Evolutionary conservation across 2,797 vertebrate genomes (phyloP).

Genomic region (Rhynchonycteris naso): DNA sequence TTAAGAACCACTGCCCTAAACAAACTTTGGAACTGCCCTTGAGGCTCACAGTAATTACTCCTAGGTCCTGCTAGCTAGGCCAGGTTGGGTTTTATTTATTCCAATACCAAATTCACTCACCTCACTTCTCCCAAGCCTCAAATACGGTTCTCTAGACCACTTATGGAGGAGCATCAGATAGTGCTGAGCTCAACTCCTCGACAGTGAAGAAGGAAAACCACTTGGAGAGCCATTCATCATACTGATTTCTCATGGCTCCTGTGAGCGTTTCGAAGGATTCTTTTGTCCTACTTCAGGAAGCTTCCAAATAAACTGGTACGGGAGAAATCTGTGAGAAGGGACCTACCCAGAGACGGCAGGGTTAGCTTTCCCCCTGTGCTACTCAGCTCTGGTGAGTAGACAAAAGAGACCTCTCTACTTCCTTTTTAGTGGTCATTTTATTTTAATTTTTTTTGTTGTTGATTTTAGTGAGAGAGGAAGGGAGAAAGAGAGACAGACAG

Average conservation of each 20-base stretch:
- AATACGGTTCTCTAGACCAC: neutral
- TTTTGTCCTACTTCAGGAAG: neutral
- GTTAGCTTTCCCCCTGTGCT: neutral
- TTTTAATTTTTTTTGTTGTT: too few relatives aligned
- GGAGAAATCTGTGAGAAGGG: neutral
- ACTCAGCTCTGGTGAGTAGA: neutral
- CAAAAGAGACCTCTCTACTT: neutral
- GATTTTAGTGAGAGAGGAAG: too few relatives aligned
- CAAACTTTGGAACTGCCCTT: neutral
- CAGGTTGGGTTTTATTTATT: constrained; percentile 17
- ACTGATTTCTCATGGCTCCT: neutral
- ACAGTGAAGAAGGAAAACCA: neutral
- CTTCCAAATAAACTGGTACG: neutral
- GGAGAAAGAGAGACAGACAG: too few relatives aligned
- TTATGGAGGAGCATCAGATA: neutral
- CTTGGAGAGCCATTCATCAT: neutral
- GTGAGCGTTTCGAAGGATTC: neutral
- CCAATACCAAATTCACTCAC: neutral
- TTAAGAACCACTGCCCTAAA: too few relatives aligned
- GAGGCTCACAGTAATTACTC: neutral
- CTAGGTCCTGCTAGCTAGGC: neutral
- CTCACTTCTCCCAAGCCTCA: neutral
- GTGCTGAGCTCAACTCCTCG: neutral
- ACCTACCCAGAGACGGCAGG: neutral
- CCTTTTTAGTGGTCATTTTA: neutral